Evolutionary conservation across 2,888 invertebrate genomes (phyloP).

Genomic region (Notodonta ziczac): DNA sequence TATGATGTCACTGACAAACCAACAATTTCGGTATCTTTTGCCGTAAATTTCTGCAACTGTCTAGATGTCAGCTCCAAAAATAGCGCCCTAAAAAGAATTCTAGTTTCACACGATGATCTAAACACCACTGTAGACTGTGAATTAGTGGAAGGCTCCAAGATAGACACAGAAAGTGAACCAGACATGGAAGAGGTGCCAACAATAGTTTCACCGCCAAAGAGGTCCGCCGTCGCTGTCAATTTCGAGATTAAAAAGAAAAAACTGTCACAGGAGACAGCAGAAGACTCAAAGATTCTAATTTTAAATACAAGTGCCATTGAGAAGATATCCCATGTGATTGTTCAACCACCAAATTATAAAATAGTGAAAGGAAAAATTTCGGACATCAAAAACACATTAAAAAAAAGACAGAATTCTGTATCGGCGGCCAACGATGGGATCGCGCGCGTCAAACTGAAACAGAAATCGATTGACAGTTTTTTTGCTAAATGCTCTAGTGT

Average conservation of each 20-base stretch:
- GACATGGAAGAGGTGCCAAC: conserved; percentile 43
- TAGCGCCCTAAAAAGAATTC: conserved; percentile 56
- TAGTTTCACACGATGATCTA: conserved; percentile 46
- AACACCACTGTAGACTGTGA: conserved; percentile 60
- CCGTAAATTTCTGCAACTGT: conserved; percentile 53
- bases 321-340: conserved; percentile 75
- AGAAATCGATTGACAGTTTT: conserved; percentile 62
- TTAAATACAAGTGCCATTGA: conserved; percentile 77
- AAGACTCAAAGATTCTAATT: conserved; percentile 77
- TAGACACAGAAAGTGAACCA: conserved; percentile 49
- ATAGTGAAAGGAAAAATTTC: conserved; percentile 68
- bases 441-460: conserved; percentile 52
- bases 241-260: conserved; percentile 76
- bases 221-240: conserved; percentile 61
- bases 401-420: conserved; percentile 38
- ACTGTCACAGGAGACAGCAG: conserved; percentile 51
- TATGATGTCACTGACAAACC: conserved; percentile 44
- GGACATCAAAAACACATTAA: conserved; percentile 53
- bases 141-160: conserved; percentile 51
- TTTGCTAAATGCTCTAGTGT: conserved; percentile 51
- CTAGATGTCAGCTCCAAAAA: conserved; percentile 61
- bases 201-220: conserved; percentile 48
- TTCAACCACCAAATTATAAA: conserved; percentile 80
- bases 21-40: conserved; percentile 56
- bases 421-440: conserved; percentile 54